These are phyloP conservation scores for Neotoxoptera formosana DNA, from an alignment of 1,140 invertebrate genomes.

Conservation along the genomic window DNA sequence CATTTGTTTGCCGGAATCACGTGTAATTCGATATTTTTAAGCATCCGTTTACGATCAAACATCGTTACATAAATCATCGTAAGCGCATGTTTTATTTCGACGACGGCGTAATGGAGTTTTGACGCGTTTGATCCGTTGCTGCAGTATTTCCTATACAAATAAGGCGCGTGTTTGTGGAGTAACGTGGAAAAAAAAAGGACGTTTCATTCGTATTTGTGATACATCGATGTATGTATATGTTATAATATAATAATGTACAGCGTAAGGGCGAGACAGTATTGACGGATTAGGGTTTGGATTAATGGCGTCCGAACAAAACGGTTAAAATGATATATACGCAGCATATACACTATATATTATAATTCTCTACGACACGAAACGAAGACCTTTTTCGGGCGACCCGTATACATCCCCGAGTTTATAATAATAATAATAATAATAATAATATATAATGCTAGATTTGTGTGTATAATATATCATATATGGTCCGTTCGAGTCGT, in stretches of 20 bases:
- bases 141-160: neutral
- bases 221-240: neutral
- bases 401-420: neutral
- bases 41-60: neutral
- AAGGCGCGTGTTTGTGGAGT: neutral
- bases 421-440: neutral
- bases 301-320: constrained; percentile 19
- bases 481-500: neutral
- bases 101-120: neutral
- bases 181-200: neutral
- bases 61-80: neutral
- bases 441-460: neutral
- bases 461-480: neutral
- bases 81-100: neutral
- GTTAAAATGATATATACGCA: neutral
- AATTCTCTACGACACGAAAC: neutral
- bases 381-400: neutral
- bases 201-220: neutral
- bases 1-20: neutral
- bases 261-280: constrained; percentile 12
- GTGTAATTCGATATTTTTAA: neutral
- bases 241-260: neutral
- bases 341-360: neutral
- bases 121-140: neutral
- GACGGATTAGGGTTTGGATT: constrained; percentile 33